These are phyloP conservation scores for Delia radicum DNA, from an alignment of 1,140 invertebrate species.

Conservation along the genomic window DNA sequence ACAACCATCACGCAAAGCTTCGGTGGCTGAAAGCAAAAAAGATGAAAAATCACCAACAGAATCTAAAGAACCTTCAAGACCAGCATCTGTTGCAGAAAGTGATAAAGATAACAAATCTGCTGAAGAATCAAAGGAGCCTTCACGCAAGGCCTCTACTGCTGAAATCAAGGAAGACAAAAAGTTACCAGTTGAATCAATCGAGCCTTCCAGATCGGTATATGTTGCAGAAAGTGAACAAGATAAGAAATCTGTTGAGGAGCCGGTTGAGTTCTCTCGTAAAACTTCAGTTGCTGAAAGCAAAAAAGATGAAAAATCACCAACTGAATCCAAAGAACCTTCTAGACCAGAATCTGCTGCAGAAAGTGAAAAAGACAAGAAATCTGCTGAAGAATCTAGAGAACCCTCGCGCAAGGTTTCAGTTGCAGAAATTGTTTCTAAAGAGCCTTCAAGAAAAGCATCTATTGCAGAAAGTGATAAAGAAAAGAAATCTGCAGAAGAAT, in stretches of 20 bases:
- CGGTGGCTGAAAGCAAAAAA: conserved; percentile 21
- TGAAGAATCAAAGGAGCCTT: neutral
- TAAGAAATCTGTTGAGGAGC: conserved; percentile 11
- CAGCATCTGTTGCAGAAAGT: conserved; percentile 30
- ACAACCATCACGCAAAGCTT: neutral
- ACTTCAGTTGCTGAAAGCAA: conserved; percentile 28
- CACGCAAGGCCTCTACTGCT: neutral
- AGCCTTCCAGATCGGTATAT: neutral
- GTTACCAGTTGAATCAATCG: conserved; percentile 1
- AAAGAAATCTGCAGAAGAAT: conserved; percentile 9
- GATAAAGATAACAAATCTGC: conserved; percentile 18
- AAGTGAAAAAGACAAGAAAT: conserved; percentile 26
- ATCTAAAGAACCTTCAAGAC: conserved; percentile 28
- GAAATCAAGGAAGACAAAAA: neutral
- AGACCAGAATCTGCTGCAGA: conserved; percentile 29
- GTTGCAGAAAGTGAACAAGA: neutral
- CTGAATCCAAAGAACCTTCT: conserved; percentile 29
- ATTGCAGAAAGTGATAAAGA: conserved; percentile 19
- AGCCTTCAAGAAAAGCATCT: neutral
- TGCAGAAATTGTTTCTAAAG: conserved; percentile 29
- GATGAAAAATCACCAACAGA: conserved; percentile 26
- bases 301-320: conserved; percentile 29
- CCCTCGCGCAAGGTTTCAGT: conserved; percentile 34
- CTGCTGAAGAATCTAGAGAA: conserved; percentile 23
- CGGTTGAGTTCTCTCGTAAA: neutral